Evolutionary conservation across 2,888 invertebrate species (phyloP).

Genomic region (Clepsis dumicolana): DNA sequence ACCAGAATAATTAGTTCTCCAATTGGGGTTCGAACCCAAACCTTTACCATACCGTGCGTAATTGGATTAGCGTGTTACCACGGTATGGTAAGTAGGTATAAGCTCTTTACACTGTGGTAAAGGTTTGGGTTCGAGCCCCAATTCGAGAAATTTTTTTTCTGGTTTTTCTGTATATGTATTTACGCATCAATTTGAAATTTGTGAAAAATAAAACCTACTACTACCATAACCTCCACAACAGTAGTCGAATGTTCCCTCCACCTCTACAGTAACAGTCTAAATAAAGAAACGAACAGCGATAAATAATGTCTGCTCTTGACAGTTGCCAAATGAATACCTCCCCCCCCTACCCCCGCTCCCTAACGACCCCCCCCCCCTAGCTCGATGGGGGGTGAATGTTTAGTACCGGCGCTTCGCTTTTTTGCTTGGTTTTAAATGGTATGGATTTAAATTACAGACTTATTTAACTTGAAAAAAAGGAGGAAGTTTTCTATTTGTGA

Average conservation of each 20-base stretch:
- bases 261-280: slow-evolving; percentile 10
- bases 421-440: slow-evolving; percentile 48
- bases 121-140: no score
- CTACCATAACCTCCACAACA: neutral
- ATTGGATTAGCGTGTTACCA: no score
- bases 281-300: slow-evolving; percentile 49
- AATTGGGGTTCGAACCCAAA: no score
- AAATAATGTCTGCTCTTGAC: slow-evolving; percentile 78
- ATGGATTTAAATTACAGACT: slow-evolving; percentile 40
- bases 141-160: no score
- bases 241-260: neutral
- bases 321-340: slow-evolving; percentile 78
- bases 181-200: no score
- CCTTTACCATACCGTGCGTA: no score
- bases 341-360: slow-evolving; percentile 47
- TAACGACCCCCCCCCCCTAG: slow-evolving; percentile 51
- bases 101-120: no score
- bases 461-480: no score
- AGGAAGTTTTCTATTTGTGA: no score
- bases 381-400: slow-evolving; percentile 56
- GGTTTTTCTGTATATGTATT: no score
- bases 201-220: neutral
- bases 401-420: slow-evolving; percentile 55
- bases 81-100: no score
- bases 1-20: no score